Evolutionary conservation across 2,113 vertebrate species (phyloP).

Genomic region (Charina bottae): DNA sequence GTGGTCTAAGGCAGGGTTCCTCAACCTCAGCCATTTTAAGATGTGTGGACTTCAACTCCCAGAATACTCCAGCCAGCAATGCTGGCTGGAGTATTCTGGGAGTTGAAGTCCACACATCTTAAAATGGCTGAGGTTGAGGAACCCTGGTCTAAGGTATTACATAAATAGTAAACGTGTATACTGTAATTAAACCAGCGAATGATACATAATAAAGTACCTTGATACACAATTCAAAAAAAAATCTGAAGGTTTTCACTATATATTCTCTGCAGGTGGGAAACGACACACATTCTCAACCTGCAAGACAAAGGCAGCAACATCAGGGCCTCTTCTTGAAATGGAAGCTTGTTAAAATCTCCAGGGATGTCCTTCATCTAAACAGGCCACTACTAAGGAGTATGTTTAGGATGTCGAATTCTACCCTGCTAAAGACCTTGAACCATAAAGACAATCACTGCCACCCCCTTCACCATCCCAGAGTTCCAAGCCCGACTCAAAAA

Average conservation of each 20-base stretch:
- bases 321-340: slow-evolving; percentile 96
- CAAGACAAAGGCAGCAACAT: slow-evolving; percentile 94
- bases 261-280: slow-evolving; percentile 85
- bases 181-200: not conserved
- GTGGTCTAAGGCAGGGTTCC: too few relatives aligned
- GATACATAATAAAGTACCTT: not conserved
- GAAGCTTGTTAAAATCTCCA: slow-evolving; percentile 92
- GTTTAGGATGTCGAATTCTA: slow-evolving; percentile 67
- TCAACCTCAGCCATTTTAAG: too few relatives aligned
- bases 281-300: slow-evolving; percentile 91
- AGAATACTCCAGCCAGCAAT: too few relatives aligned
- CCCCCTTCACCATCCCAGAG: slow-evolving; percentile 67
- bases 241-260: slow-evolving; percentile 24
- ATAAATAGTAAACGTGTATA: not conserved
- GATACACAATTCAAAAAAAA: not conserved
- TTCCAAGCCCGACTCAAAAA: slow-evolving; percentile 58
- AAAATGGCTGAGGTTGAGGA: too few relatives aligned
- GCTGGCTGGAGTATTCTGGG: too few relatives aligned
- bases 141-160: not conserved
- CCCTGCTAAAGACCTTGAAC: slow-evolving; percentile 78
- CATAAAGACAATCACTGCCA: slow-evolving; percentile 85
- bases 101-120: too few relatives aligned
- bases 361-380: slow-evolving; percentile 74
- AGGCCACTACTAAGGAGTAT: slow-evolving; percentile 71
- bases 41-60: too few relatives aligned